Evolutionary conservation across 2,113 vertebrate species (phyloP).

Genomic region (Hypanus sabinus): DNA sequence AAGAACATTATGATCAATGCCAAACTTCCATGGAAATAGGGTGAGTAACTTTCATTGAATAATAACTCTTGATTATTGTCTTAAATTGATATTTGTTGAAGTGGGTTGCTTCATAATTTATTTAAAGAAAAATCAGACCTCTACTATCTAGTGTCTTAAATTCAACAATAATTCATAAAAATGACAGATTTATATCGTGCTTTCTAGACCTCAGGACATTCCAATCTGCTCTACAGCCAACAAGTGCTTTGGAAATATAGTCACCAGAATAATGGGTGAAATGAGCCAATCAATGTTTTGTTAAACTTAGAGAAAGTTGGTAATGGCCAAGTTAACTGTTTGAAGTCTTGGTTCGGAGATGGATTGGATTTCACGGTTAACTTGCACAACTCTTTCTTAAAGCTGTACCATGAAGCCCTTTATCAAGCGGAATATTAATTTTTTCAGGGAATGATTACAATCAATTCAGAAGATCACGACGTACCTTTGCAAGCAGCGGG

Average conservation of each 20-base stretch:
- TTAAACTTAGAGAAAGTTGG: no score
- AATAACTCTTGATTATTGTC: background rate
- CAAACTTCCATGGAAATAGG: background rate
- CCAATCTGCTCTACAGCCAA: no score
- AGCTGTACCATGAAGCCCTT: no score
- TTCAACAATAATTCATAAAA: background rate
- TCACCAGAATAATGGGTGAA: no score
- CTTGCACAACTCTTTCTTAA: no score
- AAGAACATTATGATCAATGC: background rate
- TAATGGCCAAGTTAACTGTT: no score
- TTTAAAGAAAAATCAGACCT: background rate
- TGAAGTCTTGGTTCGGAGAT: no score
- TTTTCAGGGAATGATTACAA: background rate
- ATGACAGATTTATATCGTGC: no score
- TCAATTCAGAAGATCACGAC: background rate
- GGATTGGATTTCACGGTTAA: no score
- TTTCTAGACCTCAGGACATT: no score
- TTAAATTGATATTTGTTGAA: background rate
- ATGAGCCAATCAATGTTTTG: no score
- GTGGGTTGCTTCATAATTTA: background rate
- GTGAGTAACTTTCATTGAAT: background rate
- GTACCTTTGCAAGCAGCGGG: slow-evolving; percentile 83
- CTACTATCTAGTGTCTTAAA: background rate
- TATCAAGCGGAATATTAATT: background rate
- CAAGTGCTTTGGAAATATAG: no score